These are phyloP conservation scores for Mormyrus lacerda DNA, from an alignment of 2,113 vertebrate species.

Conservation along the genomic window DNA sequence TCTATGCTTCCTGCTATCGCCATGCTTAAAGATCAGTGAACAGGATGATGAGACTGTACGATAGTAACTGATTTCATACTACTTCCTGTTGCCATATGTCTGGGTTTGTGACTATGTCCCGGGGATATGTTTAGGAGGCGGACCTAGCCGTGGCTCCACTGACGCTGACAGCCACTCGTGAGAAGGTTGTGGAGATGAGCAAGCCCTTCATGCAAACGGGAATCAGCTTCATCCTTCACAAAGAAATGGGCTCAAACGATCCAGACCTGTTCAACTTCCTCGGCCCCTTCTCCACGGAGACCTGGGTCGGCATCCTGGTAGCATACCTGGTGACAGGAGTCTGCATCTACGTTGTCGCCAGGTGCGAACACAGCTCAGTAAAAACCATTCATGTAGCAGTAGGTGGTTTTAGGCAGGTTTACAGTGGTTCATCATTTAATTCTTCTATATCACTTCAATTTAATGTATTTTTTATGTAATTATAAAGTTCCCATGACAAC, in stretches of 20 bases:
- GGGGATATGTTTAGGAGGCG: constrained; percentile 59
- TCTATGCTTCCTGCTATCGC: background rate
- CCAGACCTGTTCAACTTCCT: constrained; percentile 66
- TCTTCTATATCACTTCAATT: background rate
- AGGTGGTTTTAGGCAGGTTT: background rate
- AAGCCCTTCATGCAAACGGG: constrained; percentile 79
- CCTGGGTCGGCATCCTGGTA: constrained; percentile 70
- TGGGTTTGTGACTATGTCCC: background rate
- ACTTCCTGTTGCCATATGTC: background rate
- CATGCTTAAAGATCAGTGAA: background rate
- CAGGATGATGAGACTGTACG: background rate
- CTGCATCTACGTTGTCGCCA: constrained; percentile 73
- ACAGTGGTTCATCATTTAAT: background rate
- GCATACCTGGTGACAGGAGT: constrained; percentile 72
- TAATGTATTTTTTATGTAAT: background rate
- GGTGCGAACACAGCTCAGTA: constrained; percentile 48
- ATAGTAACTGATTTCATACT: background rate
- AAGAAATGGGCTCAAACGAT: constrained; percentile 46
- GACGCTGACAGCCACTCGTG: constrained; percentile 65
- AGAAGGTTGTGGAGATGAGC: constrained; percentile 69
- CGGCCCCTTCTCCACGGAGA: constrained; percentile 72
- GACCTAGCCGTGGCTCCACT: constrained; percentile 75
- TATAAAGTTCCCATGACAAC: background rate
- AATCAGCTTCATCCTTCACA: constrained; percentile 70
- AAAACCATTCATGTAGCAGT: background rate